These are phyloP conservation scores for Metacarcinus magister DNA, from an alignment of 2,888 invertebrate species.

Conservation along the genomic window DNA sequence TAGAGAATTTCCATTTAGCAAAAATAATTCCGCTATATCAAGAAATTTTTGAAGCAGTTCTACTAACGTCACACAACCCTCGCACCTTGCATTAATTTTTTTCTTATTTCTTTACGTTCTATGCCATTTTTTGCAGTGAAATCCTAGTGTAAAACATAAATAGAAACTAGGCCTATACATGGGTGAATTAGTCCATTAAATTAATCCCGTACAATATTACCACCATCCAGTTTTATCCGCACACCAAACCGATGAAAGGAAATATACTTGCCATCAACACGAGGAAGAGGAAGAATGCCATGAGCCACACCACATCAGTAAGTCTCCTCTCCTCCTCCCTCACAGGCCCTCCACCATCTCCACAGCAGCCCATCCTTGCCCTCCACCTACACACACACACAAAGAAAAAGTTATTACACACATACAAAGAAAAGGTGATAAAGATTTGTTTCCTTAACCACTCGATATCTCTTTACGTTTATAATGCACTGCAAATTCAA, in stretches of 20 bases:
- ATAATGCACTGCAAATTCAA: no score
- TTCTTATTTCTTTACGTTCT: no score
- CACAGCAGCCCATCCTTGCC: conserved; percentile 72
- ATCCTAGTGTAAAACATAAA: no score
- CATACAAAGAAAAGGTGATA: background rate
- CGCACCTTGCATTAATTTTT: no score
- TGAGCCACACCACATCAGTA: conserved; percentile 76
- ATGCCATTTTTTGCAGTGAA: no score
- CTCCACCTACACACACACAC: background rate
- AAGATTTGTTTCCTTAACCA: no score
- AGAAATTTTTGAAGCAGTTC: background rate
- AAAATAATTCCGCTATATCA: background rate
- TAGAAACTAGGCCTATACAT: background rate
- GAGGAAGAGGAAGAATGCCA: conserved; percentile 73
- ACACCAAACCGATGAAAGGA: background rate
- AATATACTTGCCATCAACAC: conserved; percentile 69
- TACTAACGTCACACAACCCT: no score
- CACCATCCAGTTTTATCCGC: background rate
- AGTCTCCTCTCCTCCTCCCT: conserved; percentile 74
- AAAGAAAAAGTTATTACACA: background rate
- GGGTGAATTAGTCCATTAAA: no score
- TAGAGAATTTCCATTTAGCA: no score
- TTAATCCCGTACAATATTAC: background rate
- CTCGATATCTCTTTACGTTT: no score
- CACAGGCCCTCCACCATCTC: conserved; percentile 61